These are phyloP conservation scores for Phenganax subtilis DNA, from an alignment of 92 coral and sea anemone genomes.

Conservation along the genomic window DNA sequence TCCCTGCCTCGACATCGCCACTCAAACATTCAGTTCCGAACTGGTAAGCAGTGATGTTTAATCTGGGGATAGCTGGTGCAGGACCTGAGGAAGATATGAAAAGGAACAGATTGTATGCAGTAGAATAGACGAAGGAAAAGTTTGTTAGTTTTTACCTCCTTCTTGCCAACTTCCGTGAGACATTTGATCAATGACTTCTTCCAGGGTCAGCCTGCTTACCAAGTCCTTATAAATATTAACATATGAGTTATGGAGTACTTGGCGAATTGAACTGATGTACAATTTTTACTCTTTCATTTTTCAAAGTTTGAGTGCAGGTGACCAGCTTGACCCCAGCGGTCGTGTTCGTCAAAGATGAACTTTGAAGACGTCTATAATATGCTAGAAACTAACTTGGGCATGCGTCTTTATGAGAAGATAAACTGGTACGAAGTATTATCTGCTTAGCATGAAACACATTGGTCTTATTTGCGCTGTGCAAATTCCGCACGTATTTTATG, in stretches of 20 bases:
- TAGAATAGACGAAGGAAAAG: neutral
- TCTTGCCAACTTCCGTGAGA: conserved; percentile 33
- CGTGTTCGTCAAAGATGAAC: no score
- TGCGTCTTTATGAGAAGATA: no score
- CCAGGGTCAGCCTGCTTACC: conserved; percentile 10
- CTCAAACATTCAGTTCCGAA: conserved; percentile 54
- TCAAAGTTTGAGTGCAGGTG: no score
- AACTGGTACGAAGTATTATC: no score
- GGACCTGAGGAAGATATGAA: conserved; percentile 21
- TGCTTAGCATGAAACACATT: no score
- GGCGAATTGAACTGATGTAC: neutral
- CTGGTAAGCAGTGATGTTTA: conserved; percentile 42
- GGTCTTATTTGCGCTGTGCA: no score
- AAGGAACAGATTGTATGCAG: neutral
- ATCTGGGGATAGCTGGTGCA: conserved; percentile 49
- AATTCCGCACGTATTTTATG: no score
- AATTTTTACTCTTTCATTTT: no score
- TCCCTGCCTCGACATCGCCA: conserved; percentile 49
- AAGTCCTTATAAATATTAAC: conserved; percentile 1
- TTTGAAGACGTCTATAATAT: no score
- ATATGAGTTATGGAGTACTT: neutral
- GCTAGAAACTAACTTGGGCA: no score
- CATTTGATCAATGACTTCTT: conserved; percentile 29
- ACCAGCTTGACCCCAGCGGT: no score
- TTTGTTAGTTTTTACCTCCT: conserved; percentile 9